Conservation (phyloP, 2,797 vertebrate species). For the Hyperoplus immaculatus region DNA sequence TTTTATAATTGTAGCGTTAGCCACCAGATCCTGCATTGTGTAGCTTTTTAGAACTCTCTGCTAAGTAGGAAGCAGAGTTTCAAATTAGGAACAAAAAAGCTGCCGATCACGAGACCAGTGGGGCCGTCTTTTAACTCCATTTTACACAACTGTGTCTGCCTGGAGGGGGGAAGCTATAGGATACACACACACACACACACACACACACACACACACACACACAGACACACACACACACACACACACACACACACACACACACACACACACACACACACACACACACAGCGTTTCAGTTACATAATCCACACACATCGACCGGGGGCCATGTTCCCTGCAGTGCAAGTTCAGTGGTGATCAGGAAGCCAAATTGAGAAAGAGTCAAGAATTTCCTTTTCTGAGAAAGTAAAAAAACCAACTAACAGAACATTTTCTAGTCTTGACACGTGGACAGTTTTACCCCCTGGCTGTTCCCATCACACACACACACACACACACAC, state of each 20-base stretch:
- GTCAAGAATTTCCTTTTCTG: constrained; percentile 26
- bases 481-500: neutral
- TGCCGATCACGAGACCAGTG: constrained; percentile 23
- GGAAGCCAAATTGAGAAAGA: constrained; percentile 28
- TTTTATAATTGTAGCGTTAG: neutral
- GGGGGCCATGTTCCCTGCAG: constrained; percentile 34
- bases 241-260: constrained; percentile 49
- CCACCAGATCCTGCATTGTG: neutral
- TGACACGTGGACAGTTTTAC: constrained; percentile 1
- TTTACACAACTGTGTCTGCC: constrained; percentile 62
- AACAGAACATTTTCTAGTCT: constrained; percentile 9
- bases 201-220: constrained; percentile 45
- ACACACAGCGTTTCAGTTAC: constrained; percentile 51
- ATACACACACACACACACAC: constrained; percentile 49
- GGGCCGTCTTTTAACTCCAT: constrained; percentile 37
- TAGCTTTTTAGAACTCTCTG: neutral
- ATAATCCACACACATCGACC: constrained; percentile 52
- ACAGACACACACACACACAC: constrained; percentile 51
- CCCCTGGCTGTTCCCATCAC: neutral
- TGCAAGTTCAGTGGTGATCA: constrained; percentile 23
- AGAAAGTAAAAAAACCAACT: neutral
- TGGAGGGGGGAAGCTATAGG: constrained; percentile 53
- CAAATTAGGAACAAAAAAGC: constrained; percentile 25
- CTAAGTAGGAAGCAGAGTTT: constrained; percentile 36
- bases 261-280: constrained; percentile 46